phyloP scores from a whole-genome alignment of 2,888 invertebrate genomes.

The Pristionchus fissidentatus region DNA sequence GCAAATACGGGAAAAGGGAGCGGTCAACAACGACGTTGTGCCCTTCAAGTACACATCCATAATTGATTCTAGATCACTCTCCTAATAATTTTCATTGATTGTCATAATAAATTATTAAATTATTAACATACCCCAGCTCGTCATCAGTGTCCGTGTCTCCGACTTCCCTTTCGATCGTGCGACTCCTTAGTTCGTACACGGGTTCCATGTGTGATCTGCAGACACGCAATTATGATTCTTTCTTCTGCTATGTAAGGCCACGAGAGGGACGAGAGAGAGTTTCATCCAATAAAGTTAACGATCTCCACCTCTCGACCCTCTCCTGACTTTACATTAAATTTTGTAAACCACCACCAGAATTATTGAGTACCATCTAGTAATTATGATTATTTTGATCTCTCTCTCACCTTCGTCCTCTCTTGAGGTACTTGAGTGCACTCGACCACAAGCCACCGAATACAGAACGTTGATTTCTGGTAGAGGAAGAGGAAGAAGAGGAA shows the following conservation, averaged over 20 bases:
- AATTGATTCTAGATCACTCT: too few relatives aligned
- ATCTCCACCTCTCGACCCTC: too few relatives aligned
- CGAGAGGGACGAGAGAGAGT: not conserved
- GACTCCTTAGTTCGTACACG: conserved; percentile 38
- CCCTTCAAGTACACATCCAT: not conserved
- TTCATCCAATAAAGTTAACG: not conserved
- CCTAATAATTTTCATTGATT: not conserved
- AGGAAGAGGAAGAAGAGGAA: not conserved
- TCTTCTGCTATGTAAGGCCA: not conserved
- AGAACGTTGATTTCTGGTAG: not conserved
- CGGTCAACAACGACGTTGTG: too few relatives aligned
- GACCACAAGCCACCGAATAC: conserved; percentile 17
- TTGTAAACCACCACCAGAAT: too few relatives aligned
- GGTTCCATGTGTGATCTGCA: conserved; percentile 43
- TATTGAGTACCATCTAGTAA: too few relatives aligned
- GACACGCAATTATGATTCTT: not conserved
- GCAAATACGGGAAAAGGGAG: too few relatives aligned
- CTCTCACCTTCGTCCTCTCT: conserved; percentile 20
- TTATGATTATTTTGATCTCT: too few relatives aligned
- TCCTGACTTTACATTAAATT: too few relatives aligned
- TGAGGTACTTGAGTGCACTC: conserved; percentile 11
- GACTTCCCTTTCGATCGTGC: conserved; percentile 27
- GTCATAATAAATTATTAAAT: not conserved
- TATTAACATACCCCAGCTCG: conserved; percentile 16
- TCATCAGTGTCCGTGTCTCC: conserved; percentile 33